Evolutionary conservation across 1,140 invertebrate genomes (phyloP), one percentile per base, ranked within the genome.

Genomic region (Drosophila tsacasi): DNA sequence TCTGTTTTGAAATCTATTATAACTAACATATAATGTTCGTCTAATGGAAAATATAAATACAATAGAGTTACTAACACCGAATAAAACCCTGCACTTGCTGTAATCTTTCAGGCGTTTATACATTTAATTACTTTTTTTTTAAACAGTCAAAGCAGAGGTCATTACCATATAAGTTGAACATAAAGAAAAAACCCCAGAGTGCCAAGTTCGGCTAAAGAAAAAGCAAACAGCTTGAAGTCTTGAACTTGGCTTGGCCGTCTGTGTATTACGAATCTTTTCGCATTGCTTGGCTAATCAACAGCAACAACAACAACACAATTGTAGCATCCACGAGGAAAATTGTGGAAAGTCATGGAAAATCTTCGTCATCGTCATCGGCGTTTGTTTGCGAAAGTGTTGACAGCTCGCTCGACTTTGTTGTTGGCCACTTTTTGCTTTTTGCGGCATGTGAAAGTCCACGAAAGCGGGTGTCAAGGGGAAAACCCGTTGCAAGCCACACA

Each of bases 321-420:
- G 61, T 75, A 75, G 42, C 71, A 77, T 21, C 55, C 49, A 50
- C 52, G n/a, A 42, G 54, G 59, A 61, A 75, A 85, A 76, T 42
- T 68, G 83, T 86, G 83, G 79, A 79, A 86, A 85, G 75, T 67
- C 55, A 54, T 67, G 54, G 52, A 76, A 76, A 76, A 65, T 58
- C 61, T 57, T 44, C 44, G 62, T 49, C 54, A 65, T 46, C 64
- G 64, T 46, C 49, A 57, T 35, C 42, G 72, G 61, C 50, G 39
- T 65, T 81, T 66, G 81, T 58, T 58, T 86, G 83, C 83, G 83
- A 85, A 85, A 85, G 79, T 86, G 83, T 85, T 86, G 82, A 79
- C 78, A 85, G 68, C 61, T 50, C 40, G 68, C 58, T 50, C 40
- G 58, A 42, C 42, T 59, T 37, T 72, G 64, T 65, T 49, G 63